These are phyloP conservation scores for Cephus nigrinus DNA, from an alignment of 2,888 invertebrate genomes.

Conservation along the genomic window DNA sequence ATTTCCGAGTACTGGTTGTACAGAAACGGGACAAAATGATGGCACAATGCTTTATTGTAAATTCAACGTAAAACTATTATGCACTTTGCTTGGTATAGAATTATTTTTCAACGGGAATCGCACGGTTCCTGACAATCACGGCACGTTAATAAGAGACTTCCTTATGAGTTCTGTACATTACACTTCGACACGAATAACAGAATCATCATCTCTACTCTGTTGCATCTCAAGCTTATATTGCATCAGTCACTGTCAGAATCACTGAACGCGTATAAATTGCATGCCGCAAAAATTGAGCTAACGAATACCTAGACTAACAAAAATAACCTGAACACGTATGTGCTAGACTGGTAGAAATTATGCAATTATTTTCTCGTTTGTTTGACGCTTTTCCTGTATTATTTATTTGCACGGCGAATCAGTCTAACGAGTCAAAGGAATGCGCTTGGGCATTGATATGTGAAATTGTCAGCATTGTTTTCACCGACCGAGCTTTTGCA, in stretches of 20 bases:
- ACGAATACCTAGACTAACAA: not conserved
- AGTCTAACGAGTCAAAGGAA: not conserved
- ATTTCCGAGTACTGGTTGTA: not conserved
- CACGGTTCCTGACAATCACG: not conserved
- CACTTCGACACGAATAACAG: not conserved
- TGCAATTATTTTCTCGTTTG: not conserved
- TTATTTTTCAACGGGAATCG: not conserved
- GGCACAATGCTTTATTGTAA: not conserved
- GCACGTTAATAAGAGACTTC: not conserved
- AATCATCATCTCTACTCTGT: not conserved
- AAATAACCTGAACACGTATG: not conserved
- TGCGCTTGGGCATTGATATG: not conserved
- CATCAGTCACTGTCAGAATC: not conserved
- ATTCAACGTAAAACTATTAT: not conserved
- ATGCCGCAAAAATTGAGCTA: not conserved
- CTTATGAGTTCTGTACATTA: not conserved
- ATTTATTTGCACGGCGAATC: not conserved
- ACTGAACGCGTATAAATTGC: not conserved
- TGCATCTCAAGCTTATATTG: not conserved
- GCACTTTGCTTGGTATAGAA: not conserved
- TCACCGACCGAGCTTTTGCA: not conserved
- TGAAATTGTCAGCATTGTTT: not conserved
- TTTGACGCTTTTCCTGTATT: not conserved
- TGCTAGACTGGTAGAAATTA: not conserved
- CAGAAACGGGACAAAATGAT: not conserved